Conservation (phyloP, 2,888 invertebrate genomes). For the Synergus itoensis region DNA sequence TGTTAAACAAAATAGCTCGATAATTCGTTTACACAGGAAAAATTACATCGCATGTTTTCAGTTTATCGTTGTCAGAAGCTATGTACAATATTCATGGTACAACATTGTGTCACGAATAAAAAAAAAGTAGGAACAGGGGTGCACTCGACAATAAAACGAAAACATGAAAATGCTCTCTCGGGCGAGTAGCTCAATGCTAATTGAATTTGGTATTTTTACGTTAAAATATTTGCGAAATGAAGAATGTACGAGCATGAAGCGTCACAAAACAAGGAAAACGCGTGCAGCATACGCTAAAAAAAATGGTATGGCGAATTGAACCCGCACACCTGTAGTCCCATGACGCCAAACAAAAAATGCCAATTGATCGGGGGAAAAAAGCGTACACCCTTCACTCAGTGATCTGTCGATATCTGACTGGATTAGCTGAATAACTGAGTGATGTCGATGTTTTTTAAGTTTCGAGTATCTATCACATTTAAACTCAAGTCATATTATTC, state of each 20-base stretch:
- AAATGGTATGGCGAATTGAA: conserved; percentile 4
- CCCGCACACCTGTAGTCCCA: conserved; percentile 27
- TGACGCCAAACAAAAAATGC: conserved; percentile 28
- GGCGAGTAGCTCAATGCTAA: conserved; percentile 48
- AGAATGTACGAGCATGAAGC: conserved; percentile 32
- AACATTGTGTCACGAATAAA: conserved; percentile 22
- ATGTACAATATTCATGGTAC: conserved; percentile 23
- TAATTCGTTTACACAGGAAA: conserved; percentile 7
- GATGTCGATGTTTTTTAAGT: conserved; percentile 30
- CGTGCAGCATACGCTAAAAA: conserved; percentile 19
- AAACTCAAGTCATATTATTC: neutral
- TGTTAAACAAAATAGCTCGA: neutral
- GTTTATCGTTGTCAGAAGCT: neutral
- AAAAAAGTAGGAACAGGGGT: conserved; percentile 39
- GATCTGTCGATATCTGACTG: conserved; percentile 32
- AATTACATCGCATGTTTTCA: conserved; percentile 25
- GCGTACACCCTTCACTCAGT: conserved; percentile 24
- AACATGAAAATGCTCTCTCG: conserved; percentile 44
- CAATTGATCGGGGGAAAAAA: conserved; percentile 22
- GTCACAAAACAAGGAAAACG: conserved; percentile 27
- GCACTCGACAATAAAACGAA: conserved; percentile 51
- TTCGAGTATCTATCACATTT: conserved; percentile 13
- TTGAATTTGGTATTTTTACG: conserved; percentile 52
- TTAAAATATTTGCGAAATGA: conserved; percentile 52
- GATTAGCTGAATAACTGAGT: conserved; percentile 32